phyloP scores from a whole-genome alignment of 2,797 vertebrate species.

The Siniperca scherzeri region DNA sequence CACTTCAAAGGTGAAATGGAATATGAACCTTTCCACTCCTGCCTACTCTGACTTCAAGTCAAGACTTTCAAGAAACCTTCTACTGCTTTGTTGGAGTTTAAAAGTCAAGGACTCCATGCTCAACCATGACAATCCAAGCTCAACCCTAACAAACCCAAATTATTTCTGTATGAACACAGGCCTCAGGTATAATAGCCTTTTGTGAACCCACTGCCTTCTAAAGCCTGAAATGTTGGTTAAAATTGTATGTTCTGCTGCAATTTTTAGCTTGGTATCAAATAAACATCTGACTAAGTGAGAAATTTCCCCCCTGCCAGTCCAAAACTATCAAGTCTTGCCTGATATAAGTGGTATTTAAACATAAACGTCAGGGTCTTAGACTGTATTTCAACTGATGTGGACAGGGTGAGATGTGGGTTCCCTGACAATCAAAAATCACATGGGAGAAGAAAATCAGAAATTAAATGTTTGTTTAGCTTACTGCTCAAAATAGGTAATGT shows the following conservation, averaged over 20 bases:
- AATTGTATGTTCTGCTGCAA: conserved; percentile 19
- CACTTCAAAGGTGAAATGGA: conserved; percentile 42
- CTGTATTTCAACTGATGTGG: background rate
- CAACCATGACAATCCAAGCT: conserved; percentile 36
- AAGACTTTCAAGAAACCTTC: conserved; percentile 52
- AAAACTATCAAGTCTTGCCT: background rate
- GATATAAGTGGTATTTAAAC: conserved; percentile 24
- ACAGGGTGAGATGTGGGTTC: background rate
- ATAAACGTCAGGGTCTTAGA: background rate
- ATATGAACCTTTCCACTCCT: conserved; percentile 41
- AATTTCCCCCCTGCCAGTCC: background rate
- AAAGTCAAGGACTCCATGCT: conserved; percentile 45
- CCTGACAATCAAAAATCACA: conserved; percentile 3
- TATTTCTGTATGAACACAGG: conserved; percentile 35
- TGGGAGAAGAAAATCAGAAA: conserved; percentile 1
- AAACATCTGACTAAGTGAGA: conserved; percentile 16
- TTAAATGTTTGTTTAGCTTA: background rate
- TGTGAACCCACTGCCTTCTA: conserved; percentile 26
- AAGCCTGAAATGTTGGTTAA: conserved; percentile 24
- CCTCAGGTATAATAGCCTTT: conserved; percentile 13
- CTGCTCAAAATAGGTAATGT: background rate
- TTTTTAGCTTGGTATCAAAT: conserved; percentile 22
- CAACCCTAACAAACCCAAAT: conserved; percentile 22
- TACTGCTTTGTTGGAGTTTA: conserved; percentile 32
- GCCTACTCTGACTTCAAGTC: conserved; percentile 35